Evolutionary conservation across 2,888 invertebrate species (phyloP), one percentile per base, ranked within the genome.

Genomic region (Diachrysia chrysitis): DNA sequence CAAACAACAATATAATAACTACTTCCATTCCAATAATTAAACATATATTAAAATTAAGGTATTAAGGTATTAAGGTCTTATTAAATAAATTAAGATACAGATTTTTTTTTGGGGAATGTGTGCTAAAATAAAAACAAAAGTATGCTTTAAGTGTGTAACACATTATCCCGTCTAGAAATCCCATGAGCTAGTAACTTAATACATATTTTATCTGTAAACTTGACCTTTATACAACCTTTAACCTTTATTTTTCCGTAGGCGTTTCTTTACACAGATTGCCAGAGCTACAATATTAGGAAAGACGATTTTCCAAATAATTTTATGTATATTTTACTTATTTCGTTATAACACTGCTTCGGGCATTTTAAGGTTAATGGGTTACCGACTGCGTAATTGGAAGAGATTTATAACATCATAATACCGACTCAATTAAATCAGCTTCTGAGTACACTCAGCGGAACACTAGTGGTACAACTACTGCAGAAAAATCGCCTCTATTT

Each of bases 351-450:
- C 14, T 21, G 48, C 48, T 51, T 2, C 19, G 19, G 48, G 48
- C 48, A 14, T 21, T 12, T 51, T 51, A 2, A 21, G 48, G 48
- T 2, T 12, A 51, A 51, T 51, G 19, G 48, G 48, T 51, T 51
- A 10, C 48, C 10, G 21, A 21, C 48, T 51, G 4, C 21, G 19
- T 51, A 51, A 51, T 51, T 51, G 48, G 21, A 19, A 19, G 48
- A 51, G 19, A 21, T 51, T 12, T 51, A 12, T 51, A 12, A 21
- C 48, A 21, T 51, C 48, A 21, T 51, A 21, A 21, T 21, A 51
- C 19, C 48, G 48, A 51, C 48, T 51, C 21, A 51, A 51, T 51
- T 51, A 51, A 21, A 46, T 46, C n/a, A n/a, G 42, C n/a, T 42
- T 42, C 42, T 42, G 42, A 42, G n/a, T n/a, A 42, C 37, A 3